phyloP scores from a whole-genome alignment of 1,140 invertebrate genomes.

The Drosophila cardini region DNA sequence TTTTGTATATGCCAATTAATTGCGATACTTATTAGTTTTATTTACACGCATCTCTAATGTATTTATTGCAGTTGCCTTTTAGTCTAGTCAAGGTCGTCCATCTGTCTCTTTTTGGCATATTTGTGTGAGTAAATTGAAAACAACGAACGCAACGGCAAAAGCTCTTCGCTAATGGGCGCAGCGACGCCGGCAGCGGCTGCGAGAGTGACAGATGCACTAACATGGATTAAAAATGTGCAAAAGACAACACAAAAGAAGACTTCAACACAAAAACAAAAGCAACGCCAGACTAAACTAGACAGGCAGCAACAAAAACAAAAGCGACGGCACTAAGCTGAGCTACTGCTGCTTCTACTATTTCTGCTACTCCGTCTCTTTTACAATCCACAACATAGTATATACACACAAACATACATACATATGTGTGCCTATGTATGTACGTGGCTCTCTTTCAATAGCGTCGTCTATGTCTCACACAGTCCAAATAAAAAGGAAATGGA shows the following conservation, averaged over 20 bases:
- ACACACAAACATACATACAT: not conserved
- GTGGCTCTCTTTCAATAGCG: constrained; percentile 23
- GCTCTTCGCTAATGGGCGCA: constrained; percentile 37
- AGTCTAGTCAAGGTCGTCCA: constrained; percentile 42
- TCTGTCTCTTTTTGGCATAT: constrained; percentile 42
- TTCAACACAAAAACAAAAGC: constrained; percentile 29
- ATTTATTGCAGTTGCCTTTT: constrained; percentile 22
- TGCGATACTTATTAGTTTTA: constrained; percentile 4
- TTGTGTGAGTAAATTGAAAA: constrained; percentile 33
- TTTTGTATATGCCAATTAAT: not conserved
- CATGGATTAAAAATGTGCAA: constrained; percentile 58
- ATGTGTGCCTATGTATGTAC: not conserved
- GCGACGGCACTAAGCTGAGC: constrained; percentile 22
- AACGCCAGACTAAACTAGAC: constrained; percentile 28
- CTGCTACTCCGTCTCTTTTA: constrained; percentile 6
- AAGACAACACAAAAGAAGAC: constrained; percentile 50
- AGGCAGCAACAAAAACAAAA: constrained; percentile 42
- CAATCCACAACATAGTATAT: not conserved
- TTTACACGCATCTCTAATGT: constrained; percentile 4
- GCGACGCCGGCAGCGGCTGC: constrained; percentile 8
- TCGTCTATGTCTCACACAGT: constrained; percentile 24
- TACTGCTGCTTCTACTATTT: constrained; percentile 15
- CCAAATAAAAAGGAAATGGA: constrained; percentile 38
- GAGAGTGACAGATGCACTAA: constrained; percentile 59
- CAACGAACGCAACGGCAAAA: constrained; percentile 16